Percentiles rank a stretch among this genome's conserved stretches.
Evolutionary conservation across 2,113 vertebrate genomes (phyloP).

Genomic region (Megaleporinus macrocephalus): DNA sequence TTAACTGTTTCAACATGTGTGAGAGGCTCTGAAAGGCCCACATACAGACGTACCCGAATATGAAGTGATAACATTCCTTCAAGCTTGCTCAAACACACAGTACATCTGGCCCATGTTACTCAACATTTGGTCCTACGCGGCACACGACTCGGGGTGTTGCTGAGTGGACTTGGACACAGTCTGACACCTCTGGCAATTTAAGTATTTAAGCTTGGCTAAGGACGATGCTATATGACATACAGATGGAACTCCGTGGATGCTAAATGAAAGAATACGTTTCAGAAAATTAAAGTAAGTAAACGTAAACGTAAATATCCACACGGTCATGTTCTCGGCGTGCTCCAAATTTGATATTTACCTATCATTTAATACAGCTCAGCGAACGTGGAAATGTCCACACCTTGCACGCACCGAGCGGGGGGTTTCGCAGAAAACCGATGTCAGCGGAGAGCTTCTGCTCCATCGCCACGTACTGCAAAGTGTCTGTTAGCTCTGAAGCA

Average conservation of each 20-base stretch:
- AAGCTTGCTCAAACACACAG: neutral
- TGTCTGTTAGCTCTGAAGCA: slow-evolving; percentile 51
- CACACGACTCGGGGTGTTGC: neutral
- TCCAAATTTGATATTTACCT: neutral
- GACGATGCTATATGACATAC: slow-evolving; percentile 7
- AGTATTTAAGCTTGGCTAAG: slow-evolving; percentile 6
- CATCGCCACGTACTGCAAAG: slow-evolving; percentile 29
- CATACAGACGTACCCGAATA: neutral
- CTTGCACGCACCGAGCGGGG: neutral
- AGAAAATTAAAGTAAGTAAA: neutral
- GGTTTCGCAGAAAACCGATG: slow-evolving; percentile 14
- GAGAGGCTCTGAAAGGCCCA: neutral
- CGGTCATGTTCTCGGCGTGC: neutral
- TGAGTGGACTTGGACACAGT: neutral
- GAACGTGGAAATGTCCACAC: neutral
- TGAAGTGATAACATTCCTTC: neutral
- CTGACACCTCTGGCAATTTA: neutral
- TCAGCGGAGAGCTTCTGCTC: slow-evolving; percentile 13
- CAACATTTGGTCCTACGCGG: neutral
- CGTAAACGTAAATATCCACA: neutral
- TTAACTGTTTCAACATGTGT: neutral
- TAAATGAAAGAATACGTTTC: neutral
- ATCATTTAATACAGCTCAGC: neutral
- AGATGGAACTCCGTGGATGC: neutral
- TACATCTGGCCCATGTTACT: neutral